Evolutionary conservation across 37 sponge, comb jelly and placozoan genomes (phyloP).

Genomic region (Petrosia ficiformis): DNA sequence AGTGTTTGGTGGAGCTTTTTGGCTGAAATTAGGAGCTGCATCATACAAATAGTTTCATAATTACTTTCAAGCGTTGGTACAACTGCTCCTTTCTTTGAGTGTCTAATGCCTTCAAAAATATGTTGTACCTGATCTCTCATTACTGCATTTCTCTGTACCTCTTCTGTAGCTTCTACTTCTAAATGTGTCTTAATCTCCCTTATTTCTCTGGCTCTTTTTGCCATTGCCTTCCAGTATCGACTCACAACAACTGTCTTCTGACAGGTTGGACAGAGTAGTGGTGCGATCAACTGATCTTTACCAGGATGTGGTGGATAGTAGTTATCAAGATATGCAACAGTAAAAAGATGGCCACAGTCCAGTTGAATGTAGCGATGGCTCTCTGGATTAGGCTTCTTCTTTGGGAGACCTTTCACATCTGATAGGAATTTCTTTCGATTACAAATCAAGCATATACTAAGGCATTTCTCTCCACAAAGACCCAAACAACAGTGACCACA

Average conservation of each 20-base stretch:
- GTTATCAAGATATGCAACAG: conserved; percentile 34
- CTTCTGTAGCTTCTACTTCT: neutral
- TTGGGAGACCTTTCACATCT: neutral
- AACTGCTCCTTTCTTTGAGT: no score
- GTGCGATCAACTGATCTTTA: neutral
- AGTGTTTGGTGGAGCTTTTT: no score
- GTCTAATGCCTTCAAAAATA: no score
- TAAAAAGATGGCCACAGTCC: conserved; percentile 40
- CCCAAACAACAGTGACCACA: conserved; percentile 75
- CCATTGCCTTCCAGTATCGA: neutral
- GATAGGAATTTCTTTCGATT: conserved; percentile 19
- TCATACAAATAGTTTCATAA: neutral
- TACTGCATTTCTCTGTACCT: neutral
- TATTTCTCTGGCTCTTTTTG: neutral
- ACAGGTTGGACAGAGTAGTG: conserved; percentile 45
- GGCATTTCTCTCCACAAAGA: conserved; percentile 76
- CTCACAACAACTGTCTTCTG: neutral
- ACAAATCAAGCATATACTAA: conserved; percentile 53
- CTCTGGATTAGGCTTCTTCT: neutral
- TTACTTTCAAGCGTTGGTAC: neutral
- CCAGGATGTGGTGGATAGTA: conserved; percentile 1
- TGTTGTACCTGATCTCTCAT: no score
- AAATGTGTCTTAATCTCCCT: neutral
- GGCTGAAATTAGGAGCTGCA: neutral
- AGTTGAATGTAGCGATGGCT: conserved; percentile 15